Percentiles rank a stretch among this genome's conserved stretches.
phyloP scores from a whole-genome alignment of 2,888 invertebrate species.

The Cabera pusaria region DNA sequence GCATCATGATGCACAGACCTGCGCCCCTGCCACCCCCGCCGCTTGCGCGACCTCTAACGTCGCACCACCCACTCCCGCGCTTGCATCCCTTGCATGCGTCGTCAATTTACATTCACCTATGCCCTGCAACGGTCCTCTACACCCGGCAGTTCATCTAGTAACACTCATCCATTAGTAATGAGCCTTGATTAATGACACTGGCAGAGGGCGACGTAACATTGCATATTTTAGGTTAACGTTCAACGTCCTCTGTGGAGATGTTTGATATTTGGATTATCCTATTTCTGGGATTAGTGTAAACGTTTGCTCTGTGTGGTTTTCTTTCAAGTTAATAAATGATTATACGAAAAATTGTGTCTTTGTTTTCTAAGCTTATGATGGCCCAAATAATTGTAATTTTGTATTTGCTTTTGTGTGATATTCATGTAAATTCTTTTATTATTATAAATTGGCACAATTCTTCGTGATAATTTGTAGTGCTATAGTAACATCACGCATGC shows the following conservation, averaged over 20 bases:
- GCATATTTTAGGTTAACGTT: slow-evolving; percentile 27
- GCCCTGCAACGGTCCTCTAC: too few relatives aligned
- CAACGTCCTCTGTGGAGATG: slow-evolving; percentile 17
- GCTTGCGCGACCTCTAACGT: slow-evolving; percentile 27
- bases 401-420: too few relatives aligned
- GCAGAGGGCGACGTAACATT: slow-evolving; percentile 17
- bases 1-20: slow-evolving; percentile 23
- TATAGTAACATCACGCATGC: too few relatives aligned
- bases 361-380: too few relatives aligned
- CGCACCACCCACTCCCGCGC: slow-evolving; percentile 41
- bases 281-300: too few relatives aligned
- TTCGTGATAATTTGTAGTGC: slow-evolving; percentile 35
- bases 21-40: slow-evolving; percentile 27
- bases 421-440: too few relatives aligned
- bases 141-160: too few relatives aligned
- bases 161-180: too few relatives aligned
- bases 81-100: slow-evolving; percentile 41
- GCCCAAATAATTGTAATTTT: too few relatives aligned
- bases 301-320: slow-evolving; percentile 12
- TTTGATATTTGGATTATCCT: too few relatives aligned
- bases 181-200: too few relatives aligned
- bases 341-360: slow-evolving; percentile 30
- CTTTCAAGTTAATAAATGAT: slow-evolving; percentile 22
- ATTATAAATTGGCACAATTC: slow-evolving; percentile 39
- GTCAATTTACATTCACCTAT: neutral